Percentiles rank a stretch among this genome's conserved stretches.
Conservation (phyloP, 2,113 vertebrate genomes). For the Indicator indicator region DNA sequence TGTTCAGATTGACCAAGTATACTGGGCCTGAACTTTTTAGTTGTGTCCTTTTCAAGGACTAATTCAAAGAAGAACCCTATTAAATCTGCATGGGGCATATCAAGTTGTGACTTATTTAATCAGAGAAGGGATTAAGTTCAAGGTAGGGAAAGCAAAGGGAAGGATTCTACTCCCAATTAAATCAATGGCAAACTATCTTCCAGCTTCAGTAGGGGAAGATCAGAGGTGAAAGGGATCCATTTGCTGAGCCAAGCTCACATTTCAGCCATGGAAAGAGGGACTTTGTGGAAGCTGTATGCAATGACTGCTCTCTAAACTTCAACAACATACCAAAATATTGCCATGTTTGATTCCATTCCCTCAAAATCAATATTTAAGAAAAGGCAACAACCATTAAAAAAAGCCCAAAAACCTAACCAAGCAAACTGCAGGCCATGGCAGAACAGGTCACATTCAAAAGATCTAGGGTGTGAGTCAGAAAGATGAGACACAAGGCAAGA, state of each 20-base stretch:
- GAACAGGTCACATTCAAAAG: background rate
- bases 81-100: background rate
- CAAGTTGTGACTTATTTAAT: conserved; percentile 24
- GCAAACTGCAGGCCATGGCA: background rate
- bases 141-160: conserved; percentile 12
- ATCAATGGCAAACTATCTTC: conserved; percentile 24
- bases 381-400: background rate
- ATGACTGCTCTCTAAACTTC: conserved; percentile 28
- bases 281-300: background rate
- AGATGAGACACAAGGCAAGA: background rate
- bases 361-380: conserved; percentile 13
- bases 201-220: background rate
- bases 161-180: conserved; percentile 17
- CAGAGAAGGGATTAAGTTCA: background rate
- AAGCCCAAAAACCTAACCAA: background rate
- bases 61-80: background rate
- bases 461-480: background rate
- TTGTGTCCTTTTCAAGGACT: background rate
- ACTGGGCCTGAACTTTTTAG: background rate
- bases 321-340: conserved; percentile 1
- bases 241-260: conserved; percentile 7
- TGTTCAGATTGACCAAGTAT: background rate
- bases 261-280: conserved; percentile 11
- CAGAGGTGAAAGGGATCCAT: conserved; percentile 30
- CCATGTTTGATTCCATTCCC: background rate